Conservation (phyloP, 1,140 invertebrate genomes). For the Ostrea denselamellosa region DNA sequence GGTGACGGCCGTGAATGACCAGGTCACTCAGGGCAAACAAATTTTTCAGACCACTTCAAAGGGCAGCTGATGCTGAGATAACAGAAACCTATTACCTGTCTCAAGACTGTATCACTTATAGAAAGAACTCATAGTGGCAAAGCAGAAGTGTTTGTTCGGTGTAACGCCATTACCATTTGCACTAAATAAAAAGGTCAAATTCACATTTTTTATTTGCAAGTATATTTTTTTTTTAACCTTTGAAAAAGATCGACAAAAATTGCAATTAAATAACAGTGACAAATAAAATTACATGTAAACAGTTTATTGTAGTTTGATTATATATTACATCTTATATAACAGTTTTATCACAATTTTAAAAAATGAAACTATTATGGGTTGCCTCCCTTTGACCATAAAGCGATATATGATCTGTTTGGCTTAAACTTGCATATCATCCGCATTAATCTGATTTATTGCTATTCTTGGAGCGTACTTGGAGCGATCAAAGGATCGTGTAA, state of each 20-base stretch:
- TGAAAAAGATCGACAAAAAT: too few relatives aligned
- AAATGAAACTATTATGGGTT: not conserved
- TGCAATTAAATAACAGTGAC: too few relatives aligned
- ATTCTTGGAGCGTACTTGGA: slow-evolving; percentile 27
- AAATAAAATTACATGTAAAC: too few relatives aligned
- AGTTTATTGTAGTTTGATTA: too few relatives aligned
- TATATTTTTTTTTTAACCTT: too few relatives aligned
- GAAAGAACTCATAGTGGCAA: not conserved
- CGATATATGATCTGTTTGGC: not conserved
- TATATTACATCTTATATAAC: too few relatives aligned
- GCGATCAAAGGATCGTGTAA: slow-evolving; percentile 34
- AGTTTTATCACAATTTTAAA: too few relatives aligned
- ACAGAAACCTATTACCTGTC: slow-evolving; percentile 9
- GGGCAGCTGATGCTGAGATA: slow-evolving; percentile 28
- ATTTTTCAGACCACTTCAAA: slow-evolving; percentile 28
- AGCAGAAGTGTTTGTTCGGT: not conserved
- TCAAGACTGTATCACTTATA: not conserved
- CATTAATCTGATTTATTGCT: slow-evolving; percentile 37
- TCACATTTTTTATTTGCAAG: not conserved
- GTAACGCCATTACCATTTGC: not conserved
- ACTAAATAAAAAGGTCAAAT: not conserved
- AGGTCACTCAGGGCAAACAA: not conserved
- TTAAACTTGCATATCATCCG: slow-evolving; percentile 7
- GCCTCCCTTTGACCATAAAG: slow-evolving; percentile 6
- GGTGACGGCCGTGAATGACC: not conserved